Evolutionary conservation across 2,888 invertebrate genomes (phyloP), one percentile per base, ranked within the genome.

Genomic region (Campoplex nolae): DNA sequence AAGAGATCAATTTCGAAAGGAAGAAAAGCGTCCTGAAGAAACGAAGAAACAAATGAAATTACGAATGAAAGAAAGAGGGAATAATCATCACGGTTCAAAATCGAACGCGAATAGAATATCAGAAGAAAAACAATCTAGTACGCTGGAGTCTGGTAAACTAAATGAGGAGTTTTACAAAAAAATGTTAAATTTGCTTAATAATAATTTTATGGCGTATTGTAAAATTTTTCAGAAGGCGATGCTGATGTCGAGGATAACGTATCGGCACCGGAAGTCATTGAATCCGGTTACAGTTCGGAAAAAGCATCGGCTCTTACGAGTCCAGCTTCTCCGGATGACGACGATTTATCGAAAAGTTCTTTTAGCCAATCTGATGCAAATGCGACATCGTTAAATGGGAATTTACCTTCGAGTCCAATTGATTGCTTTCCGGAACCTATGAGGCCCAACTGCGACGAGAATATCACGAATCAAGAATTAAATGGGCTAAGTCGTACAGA

Each of bases 161-260:
- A 16, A 35, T 51, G 16, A 45, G 28, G 13, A 16, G 51, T 35
- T 32, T 48, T 18, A 73, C 16, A 28, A 32, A 32, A 8, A 71
- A 71, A 18, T 8, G 18, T 35, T 1, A 13, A 62, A 6, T 32
- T 6, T 16, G 32, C 23, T 62, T 23, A 9, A 38, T 74, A 74
- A 11, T 35, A 54, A 54, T 13, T 18, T n/a, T 9, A 32, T 32
- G 9, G 35, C 51, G 32, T 18, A 18, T 35, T 28, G 3, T 71
- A 0, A 51, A 77, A 42, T 76, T 82, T 88, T 28, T 96, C 96
- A n/a, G 96, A 97, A 91, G 97, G 97, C 1, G 97, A 97, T 92
- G 97, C 97, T 0, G 98, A 98, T 92, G 96, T 97, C 0, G 98
- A 98, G 93, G 97, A 97, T 91, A 97, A 97, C 92, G 94, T 96